These are phyloP conservation scores for Euborellia annulipes DNA, from an alignment of 1,140 invertebrate genomes.

Conservation along the genomic window DNA sequence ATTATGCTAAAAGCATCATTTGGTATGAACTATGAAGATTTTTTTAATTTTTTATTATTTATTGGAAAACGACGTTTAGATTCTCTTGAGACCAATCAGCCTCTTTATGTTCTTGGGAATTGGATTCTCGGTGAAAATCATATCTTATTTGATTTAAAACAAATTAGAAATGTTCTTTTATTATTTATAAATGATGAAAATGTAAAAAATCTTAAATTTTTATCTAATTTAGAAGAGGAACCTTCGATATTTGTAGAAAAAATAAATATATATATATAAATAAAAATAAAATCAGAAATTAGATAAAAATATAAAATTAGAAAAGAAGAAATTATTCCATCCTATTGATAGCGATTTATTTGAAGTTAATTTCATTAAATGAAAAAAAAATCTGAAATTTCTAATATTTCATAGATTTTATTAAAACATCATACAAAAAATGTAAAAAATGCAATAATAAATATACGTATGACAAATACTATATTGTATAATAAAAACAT, in stretches of 20 bases:
- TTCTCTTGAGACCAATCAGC: slow-evolving; percentile 17
- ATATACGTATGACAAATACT: too few relatives aligned
- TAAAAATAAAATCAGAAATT: too few relatives aligned
- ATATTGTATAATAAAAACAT: too few relatives aligned
- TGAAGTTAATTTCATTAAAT: too few relatives aligned
- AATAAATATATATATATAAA: slow-evolving; percentile 24
- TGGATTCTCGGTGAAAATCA: slow-evolving; percentile 28
- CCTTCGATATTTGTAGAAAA: slow-evolving; percentile 21
- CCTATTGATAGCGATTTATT: too few relatives aligned
- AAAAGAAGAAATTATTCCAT: too few relatives aligned
- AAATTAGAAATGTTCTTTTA: slow-evolving; percentile 26
- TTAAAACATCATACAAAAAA: too few relatives aligned
- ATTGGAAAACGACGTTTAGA: slow-evolving; percentile 39
- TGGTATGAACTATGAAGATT: slow-evolving; percentile 65
- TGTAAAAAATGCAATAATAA: too few relatives aligned
- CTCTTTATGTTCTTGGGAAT: slow-evolving; percentile 23
- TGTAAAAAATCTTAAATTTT: slow-evolving; percentile 28
- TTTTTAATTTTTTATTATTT: slow-evolving; percentile 46
- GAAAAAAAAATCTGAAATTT: too few relatives aligned
- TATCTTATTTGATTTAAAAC: slow-evolving; percentile 30
- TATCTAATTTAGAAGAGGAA: slow-evolving; percentile 21
- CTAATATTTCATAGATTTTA: too few relatives aligned
- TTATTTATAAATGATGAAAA: slow-evolving; percentile 23
- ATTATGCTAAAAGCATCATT: slow-evolving; percentile 61
- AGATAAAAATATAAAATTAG: too few relatives aligned